A percentile compares a stretch with the other conserved stretches of the same genome.
phyloP scores from a whole-genome alignment of 2,888 invertebrate genomes.

The Tyria jacobaeae region DNA sequence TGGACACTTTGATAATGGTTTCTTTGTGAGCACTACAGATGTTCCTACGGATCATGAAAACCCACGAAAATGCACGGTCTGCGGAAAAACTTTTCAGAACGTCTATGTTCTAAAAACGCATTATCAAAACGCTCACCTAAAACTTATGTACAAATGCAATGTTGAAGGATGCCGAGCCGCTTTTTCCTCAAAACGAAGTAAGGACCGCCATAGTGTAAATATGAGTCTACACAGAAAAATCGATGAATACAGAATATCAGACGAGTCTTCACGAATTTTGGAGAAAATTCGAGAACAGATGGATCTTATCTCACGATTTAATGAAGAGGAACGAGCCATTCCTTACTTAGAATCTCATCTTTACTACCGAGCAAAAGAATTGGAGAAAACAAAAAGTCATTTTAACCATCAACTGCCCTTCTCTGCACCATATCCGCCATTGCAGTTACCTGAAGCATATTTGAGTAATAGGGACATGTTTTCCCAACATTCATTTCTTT shows the following conservation, averaged over 20 bases:
- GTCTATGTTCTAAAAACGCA: conserved; percentile 97
- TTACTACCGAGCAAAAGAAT: conserved; percentile 75
- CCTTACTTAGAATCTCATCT: conserved; percentile 86
- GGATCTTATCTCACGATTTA: conserved; percentile 92
- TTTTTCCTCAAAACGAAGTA: conserved; percentile 96
- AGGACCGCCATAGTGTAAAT: conserved; percentile 97
- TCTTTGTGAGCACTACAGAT: conserved; percentile 91
- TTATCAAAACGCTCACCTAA: conserved; percentile 97
- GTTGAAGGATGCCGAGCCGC: conserved; percentile 98
- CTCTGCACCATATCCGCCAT: conserved; percentile 69
- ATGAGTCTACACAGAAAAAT: conserved; percentile 96
- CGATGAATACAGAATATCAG: conserved; percentile 78
- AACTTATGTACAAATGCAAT: conserved; percentile 97
- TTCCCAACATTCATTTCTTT: conserved; percentile 79
- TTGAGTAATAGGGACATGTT: conserved; percentile 77
- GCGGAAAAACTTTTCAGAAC: conserved; percentile 97
- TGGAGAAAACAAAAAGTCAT: conserved; percentile 70
- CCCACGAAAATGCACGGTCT: conserved; percentile 95
- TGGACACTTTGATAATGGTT: conserved; percentile 91
- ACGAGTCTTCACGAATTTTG: conserved; percentile 80
- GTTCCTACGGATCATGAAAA: conserved; percentile 97
- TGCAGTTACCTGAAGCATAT: conserved; percentile 75
- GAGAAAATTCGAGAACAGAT: conserved; percentile 90
- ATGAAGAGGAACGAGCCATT: conserved; percentile 89
- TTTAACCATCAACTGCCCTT: conserved; percentile 69